phyloP scores from a whole-genome alignment of 2,113 vertebrate species.

The Hyperoodon ampullatus region DNA sequence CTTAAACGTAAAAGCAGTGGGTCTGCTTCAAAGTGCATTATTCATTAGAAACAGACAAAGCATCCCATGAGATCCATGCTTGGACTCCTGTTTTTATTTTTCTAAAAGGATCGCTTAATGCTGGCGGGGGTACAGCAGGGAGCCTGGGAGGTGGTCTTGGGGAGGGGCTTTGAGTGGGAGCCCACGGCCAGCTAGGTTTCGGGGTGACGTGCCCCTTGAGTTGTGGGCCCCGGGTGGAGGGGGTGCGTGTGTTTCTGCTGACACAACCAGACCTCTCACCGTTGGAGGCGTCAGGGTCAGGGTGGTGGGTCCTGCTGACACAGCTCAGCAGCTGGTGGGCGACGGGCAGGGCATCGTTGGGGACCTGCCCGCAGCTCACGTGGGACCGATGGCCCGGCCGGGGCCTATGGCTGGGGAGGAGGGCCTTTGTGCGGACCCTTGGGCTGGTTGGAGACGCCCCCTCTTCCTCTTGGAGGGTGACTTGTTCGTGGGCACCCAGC shows the following conservation, averaged over 20 bases:
- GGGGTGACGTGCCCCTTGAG: neutral
- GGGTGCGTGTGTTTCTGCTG: neutral
- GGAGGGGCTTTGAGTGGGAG: neutral
- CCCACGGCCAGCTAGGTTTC: accelerated
- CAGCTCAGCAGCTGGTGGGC: neutral
- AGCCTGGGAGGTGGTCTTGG: neutral
- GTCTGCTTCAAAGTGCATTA: neutral
- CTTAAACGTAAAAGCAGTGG: neutral
- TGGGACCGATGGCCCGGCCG: accelerated
- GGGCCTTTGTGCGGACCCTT: neutral
- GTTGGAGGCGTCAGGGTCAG: neutral
- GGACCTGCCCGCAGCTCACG: no score
- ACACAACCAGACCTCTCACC: neutral
- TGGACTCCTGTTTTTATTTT: neutral
- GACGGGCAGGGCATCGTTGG: accelerated
- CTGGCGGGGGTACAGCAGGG: neutral
- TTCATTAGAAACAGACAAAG: neutral
- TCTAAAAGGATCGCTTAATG: neutral
- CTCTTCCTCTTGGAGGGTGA: neutral
- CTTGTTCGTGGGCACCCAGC: accelerated
- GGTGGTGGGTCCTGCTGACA: neutral
- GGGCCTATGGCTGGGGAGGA: neutral
- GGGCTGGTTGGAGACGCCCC: neutral
- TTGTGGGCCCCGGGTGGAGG: neutral
- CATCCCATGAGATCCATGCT: neutral